A percentile compares a stretch with the other conserved stretches of the same genome.
Conservation (phyloP, 2,797 vertebrate species). For the Coendou prehensilis region DNA sequence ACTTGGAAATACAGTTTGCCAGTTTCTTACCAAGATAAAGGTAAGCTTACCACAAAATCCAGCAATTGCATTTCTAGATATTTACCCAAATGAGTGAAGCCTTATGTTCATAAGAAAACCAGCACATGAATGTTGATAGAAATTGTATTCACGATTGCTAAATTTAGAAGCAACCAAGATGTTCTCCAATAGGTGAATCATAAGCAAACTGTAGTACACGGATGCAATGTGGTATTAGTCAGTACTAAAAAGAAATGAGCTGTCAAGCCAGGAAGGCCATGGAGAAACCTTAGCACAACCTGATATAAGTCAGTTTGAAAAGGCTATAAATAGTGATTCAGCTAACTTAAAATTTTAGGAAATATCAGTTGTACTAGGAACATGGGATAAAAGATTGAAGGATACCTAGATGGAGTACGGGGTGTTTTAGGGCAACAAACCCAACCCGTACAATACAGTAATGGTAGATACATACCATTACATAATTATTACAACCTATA, state of each 20-base stretch:
- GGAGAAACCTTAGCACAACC: neutral
- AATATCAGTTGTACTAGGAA: neutral
- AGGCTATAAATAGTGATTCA: neutral
- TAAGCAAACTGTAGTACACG: neutral
- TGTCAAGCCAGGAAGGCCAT: neutral
- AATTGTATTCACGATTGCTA: neutral
- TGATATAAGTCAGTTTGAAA: neutral
- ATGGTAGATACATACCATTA: neutral
- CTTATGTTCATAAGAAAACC: neutral
- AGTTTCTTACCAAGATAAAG: neutral
- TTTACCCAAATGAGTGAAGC: neutral
- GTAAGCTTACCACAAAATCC: neutral
- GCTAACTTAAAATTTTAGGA: neutral
- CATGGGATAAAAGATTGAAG: neutral
- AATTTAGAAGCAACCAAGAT: neutral
- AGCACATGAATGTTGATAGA: neutral
- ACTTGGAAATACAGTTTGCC: neutral
- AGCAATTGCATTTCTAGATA: neutral
- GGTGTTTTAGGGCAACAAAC: neutral
- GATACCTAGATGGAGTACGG: neutral
- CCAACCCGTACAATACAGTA: neutral
- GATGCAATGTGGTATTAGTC: neutral
- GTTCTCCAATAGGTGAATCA: neutral
- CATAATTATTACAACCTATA: neutral
- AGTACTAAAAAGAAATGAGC: neutral